Conservation (phyloP, 1,140 invertebrate species). For the Tetragonula clypearis region DNA sequence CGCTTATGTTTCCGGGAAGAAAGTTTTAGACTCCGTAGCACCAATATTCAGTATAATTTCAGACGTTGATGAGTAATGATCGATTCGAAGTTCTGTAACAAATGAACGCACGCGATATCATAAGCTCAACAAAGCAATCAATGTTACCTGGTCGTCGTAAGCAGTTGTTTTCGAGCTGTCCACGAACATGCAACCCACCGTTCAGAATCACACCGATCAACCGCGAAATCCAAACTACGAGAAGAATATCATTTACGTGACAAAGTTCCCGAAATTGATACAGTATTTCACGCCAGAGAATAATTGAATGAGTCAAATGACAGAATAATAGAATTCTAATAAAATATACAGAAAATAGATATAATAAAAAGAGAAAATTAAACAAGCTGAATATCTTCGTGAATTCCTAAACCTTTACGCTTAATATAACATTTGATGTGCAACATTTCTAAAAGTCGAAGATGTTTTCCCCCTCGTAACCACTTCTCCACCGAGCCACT, state of each 20-base stretch:
- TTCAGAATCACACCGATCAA: not conserved
- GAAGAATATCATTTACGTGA: constrained; percentile 14
- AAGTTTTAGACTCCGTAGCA: not conserved
- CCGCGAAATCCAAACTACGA: constrained; percentile 24
- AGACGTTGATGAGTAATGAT: not conserved
- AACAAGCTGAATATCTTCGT: too few species aligned
- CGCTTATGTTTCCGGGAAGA: not conserved
- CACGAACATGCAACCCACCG: not conserved
- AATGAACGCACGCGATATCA: constrained; percentile 2
- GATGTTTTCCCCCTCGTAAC: too few species aligned
- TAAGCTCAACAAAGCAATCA: constrained; percentile 26
- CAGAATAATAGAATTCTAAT: not conserved
- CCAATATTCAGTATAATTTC: not conserved
- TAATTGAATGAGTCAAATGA: constrained; percentile 11
- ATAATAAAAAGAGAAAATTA: too few species aligned
- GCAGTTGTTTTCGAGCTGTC: constrained; percentile 17
- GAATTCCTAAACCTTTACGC: too few species aligned
- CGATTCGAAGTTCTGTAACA: not conserved
- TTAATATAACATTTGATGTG: too few species aligned
- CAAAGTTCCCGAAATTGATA: constrained; percentile 39
- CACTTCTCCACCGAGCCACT: too few species aligned
- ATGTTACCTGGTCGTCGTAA: not conserved
- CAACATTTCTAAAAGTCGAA: too few species aligned
- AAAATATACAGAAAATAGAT: too few species aligned
- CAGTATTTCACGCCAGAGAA: constrained; percentile 8